A percentile compares a stretch with the other conserved stretches of the same genome.
Evolutionary conservation across 2,113 vertebrate species (phyloP).

Genomic region (Pteropus alecto): DNA sequence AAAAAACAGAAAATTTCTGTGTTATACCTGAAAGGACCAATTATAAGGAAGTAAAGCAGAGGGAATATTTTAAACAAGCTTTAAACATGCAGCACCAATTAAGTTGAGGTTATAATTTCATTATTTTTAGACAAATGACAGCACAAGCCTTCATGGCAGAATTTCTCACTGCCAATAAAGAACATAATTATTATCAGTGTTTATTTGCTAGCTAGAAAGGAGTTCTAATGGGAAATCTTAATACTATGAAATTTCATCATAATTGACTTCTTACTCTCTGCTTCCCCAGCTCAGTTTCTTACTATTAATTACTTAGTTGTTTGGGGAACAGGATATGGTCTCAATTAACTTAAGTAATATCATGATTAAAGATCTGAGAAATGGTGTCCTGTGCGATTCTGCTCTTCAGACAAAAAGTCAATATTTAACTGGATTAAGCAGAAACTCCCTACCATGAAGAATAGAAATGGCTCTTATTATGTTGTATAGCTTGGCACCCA

Average conservation of each 20-base stretch:
- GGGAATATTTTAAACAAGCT: neutral
- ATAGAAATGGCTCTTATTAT: neutral
- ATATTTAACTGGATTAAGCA: neutral
- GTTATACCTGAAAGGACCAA: neutral
- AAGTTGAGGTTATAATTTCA: neutral
- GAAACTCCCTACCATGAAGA: neutral
- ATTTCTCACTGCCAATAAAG: neutral
- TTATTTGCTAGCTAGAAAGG: neutral
- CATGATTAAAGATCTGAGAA: neutral
- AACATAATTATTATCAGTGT: neutral
- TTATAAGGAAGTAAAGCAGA: neutral
- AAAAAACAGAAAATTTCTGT: neutral
- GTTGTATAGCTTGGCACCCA: neutral
- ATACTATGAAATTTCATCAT: neutral
- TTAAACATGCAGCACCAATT: neutral
- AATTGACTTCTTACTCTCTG: neutral
- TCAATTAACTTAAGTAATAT: neutral
- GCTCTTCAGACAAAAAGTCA: neutral
- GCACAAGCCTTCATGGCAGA: neutral
- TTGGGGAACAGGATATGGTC: neutral
- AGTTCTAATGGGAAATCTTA: neutral
- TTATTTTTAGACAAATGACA: neutral
- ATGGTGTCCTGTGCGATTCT: neutral
- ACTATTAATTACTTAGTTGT: neutral
- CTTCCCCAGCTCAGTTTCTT: neutral